These are phyloP conservation scores for Sapajus apella DNA, from an alignment of 2,113 vertebrate species.

Conservation along the genomic window DNA sequence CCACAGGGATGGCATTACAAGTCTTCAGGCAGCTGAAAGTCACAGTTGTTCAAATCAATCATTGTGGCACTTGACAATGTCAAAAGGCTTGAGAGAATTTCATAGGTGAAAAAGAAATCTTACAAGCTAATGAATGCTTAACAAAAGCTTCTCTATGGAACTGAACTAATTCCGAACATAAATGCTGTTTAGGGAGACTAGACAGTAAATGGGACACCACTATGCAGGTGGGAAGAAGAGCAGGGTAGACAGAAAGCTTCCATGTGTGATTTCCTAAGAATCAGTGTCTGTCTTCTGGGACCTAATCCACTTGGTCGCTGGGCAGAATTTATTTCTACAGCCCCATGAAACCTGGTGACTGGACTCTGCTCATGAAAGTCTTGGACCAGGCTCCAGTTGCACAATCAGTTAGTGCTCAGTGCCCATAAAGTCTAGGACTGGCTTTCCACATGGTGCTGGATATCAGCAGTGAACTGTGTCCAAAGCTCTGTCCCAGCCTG, in stretches of 20 bases:
- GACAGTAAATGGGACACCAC: not conserved
- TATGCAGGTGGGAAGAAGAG: not conserved
- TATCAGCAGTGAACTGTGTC: not conserved
- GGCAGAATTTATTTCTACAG: not conserved
- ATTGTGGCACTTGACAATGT: not conserved
- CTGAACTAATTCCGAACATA: not conserved
- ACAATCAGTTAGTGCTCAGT: not conserved
- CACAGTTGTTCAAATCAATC: constrained; percentile 20
- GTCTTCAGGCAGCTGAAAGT: constrained; percentile 6
- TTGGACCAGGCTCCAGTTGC: not conserved
- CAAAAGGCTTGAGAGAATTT: not conserved
- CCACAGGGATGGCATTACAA: not conserved
- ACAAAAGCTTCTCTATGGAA: constrained; percentile 38
- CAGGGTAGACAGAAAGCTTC: not conserved
- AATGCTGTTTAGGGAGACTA: not conserved
- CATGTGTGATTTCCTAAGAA: not conserved
- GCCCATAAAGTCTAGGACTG: not conserved
- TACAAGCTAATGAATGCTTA: not conserved
- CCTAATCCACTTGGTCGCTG: not conserved
- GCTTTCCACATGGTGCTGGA: not conserved
- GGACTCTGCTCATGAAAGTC: not conserved
- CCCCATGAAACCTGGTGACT: not conserved
- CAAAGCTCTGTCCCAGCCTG: not conserved
- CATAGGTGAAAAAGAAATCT: not conserved
- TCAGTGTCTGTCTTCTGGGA: not conserved